Conservation (phyloP, 2,797 vertebrate genomes). For the Petrocephalus schoutedeni region DNA sequence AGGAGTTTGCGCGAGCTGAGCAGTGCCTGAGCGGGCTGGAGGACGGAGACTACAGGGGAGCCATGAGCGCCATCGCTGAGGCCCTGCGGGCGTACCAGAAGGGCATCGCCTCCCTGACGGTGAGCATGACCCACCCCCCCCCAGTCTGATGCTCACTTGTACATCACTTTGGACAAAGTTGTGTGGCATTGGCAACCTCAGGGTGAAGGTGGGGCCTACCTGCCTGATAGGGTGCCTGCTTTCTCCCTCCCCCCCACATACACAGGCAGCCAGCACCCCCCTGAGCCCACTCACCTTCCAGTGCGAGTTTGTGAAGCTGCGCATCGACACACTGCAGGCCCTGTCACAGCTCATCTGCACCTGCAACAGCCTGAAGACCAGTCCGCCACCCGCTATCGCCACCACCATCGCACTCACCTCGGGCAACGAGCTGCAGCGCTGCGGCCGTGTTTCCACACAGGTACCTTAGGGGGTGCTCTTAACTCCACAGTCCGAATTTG, state of each 20-base stretch:
- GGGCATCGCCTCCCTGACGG: slow-evolving; percentile 93
- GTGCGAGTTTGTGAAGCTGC: slow-evolving; percentile 95
- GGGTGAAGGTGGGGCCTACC: not conserved
- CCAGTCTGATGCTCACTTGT: not conserved
- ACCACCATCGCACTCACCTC: slow-evolving; percentile 85
- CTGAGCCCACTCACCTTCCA: slow-evolving; percentile 92
- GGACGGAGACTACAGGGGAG: slow-evolving; percentile 80
- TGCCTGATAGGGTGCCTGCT: not conserved
- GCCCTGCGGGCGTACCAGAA: slow-evolving; percentile 92
- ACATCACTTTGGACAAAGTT: not conserved
- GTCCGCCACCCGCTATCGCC: slow-evolving; percentile 94
- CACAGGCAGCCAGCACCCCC: slow-evolving; percentile 91
- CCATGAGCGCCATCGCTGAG: slow-evolving; percentile 86
- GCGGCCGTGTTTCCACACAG: slow-evolving; percentile 93
- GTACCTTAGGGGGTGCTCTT: slow-evolving; percentile 43
- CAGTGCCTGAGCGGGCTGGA: slow-evolving; percentile 81
- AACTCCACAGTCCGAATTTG: not conserved
- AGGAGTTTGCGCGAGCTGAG: slow-evolving; percentile 94
- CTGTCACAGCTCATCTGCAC: slow-evolving; percentile 96
- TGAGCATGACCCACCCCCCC: slow-evolving; percentile 52
- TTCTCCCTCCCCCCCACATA: not conserved
- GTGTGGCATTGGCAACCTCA: not conserved
- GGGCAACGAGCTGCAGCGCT: slow-evolving; percentile 88
- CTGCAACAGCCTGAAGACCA: slow-evolving; percentile 96
- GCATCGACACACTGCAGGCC: slow-evolving; percentile 91